Conservation (phyloP, 2,797 vertebrate species). For the Acanthiza pusilla region DNA sequence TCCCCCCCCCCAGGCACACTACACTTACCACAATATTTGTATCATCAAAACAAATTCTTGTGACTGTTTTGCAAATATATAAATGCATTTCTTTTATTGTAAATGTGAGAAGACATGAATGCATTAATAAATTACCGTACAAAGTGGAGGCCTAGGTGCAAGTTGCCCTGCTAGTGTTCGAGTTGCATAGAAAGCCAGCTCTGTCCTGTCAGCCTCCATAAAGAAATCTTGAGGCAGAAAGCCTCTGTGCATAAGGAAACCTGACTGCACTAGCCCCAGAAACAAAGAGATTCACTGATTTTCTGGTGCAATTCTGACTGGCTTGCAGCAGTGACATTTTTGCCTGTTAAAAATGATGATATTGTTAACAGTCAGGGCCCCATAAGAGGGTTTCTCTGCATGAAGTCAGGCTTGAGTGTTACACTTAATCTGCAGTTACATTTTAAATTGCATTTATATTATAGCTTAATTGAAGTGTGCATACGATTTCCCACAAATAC, state of each 20-base stretch:
- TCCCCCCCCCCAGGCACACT: background rate
- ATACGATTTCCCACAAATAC: constrained; percentile 17
- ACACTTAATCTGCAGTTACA: constrained; percentile 42
- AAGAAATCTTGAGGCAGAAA: background rate
- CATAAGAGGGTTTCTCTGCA: background rate
- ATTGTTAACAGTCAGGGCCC: background rate
- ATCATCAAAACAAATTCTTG: background rate
- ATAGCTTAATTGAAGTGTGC: constrained; percentile 50
- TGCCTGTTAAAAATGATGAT: constrained; percentile 7
- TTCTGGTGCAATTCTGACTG: background rate
- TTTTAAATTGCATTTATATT: constrained; percentile 54
- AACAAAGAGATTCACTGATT: background rate
- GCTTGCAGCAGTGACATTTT: background rate
- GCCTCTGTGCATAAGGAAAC: background rate
- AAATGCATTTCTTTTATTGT: accelerated
- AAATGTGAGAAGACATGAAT: background rate
- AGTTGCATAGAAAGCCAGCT: background rate
- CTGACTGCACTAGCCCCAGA: background rate
- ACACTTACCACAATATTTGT: accelerated
- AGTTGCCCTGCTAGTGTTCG: accelerated
- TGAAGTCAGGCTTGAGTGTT: constrained; percentile 46
- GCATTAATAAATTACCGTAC: background rate
- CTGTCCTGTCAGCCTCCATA: background rate
- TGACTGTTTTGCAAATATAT: background rate
- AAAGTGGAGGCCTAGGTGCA: background rate